Evolutionary conservation across 2,113 vertebrate species (phyloP).

Genomic region (Lynx canadensis): DNA sequence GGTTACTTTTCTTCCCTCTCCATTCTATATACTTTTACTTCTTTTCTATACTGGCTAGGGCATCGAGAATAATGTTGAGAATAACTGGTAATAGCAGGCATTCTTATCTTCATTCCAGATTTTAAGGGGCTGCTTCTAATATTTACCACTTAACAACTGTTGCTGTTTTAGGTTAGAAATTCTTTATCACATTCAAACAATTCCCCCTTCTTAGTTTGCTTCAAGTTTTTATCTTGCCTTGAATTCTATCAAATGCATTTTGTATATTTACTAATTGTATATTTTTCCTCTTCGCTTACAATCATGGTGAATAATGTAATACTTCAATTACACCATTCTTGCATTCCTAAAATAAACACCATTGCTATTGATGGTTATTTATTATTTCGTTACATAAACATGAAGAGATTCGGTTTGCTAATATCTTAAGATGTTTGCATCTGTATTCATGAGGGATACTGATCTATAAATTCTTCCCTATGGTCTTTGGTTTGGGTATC

Average conservation of each 20-base stretch:
- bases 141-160: background rate
- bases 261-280: background rate
- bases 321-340: background rate
- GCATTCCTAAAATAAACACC: background rate
- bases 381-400: constrained; percentile 10
- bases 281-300: background rate
- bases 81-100: background rate
- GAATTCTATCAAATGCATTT: constrained; percentile 23
- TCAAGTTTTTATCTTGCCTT: constrained; percentile 1
- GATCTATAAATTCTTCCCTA: background rate
- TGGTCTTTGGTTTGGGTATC: background rate
- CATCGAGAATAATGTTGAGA: background rate
- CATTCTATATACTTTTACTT: background rate
- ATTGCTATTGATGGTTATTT: background rate
- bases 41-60: background rate
- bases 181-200: constrained; percentile 13
- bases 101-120: background rate
- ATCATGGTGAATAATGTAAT: background rate
- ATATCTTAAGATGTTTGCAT: background rate
- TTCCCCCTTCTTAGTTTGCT: background rate
- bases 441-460: background rate
- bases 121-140: background rate
- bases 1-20: background rate
- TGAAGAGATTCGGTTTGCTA: background rate
- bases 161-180: background rate